Evolutionary conservation across 1,140 invertebrate genomes (phyloP).

Genomic region (Heliconius congener): DNA sequence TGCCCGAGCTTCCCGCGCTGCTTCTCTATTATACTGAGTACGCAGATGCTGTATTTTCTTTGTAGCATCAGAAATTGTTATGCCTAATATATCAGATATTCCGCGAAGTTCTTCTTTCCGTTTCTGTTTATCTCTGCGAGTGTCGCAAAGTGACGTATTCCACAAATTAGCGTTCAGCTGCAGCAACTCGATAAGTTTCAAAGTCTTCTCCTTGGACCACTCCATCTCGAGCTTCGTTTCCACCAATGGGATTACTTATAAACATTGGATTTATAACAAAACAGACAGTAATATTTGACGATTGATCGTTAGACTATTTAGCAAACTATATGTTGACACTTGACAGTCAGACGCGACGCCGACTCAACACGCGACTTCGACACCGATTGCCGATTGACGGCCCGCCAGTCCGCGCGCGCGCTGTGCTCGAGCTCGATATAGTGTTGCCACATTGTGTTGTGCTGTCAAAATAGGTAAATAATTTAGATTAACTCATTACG

Average conservation of each 20-base stretch:
- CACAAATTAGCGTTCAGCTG: conserved; percentile 71
- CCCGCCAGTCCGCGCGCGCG: neutral
- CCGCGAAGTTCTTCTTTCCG: conserved; percentile 67
- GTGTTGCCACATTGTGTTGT: conserved; percentile 23
- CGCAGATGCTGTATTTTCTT: conserved; percentile 76
- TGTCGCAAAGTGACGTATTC: conserved; percentile 71
- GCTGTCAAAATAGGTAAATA: neutral
- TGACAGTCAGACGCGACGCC: conserved; percentile 21
- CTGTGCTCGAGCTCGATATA: conserved; percentile 35
- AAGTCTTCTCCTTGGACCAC: conserved; percentile 74
- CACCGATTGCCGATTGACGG: conserved; percentile 36
- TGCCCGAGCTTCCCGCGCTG: conserved; percentile 61
- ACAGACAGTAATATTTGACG: conserved; percentile 43
- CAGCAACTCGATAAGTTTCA: conserved; percentile 70
- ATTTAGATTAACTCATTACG: too few species aligned
- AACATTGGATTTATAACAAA: conserved; percentile 51
- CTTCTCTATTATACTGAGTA: conserved; percentile 75
- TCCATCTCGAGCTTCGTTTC: conserved; percentile 58
- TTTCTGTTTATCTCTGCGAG: conserved; percentile 72
- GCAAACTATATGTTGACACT: conserved; percentile 41
- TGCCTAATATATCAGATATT: conserved; percentile 63
- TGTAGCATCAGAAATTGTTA: conserved; percentile 67
- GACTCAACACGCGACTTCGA: conserved; percentile 38
- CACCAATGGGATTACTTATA: conserved; percentile 46
- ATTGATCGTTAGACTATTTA: conserved; percentile 64